Conservation (phyloP, 1,140 invertebrate species). For the Notospermus geniculatus region DNA sequence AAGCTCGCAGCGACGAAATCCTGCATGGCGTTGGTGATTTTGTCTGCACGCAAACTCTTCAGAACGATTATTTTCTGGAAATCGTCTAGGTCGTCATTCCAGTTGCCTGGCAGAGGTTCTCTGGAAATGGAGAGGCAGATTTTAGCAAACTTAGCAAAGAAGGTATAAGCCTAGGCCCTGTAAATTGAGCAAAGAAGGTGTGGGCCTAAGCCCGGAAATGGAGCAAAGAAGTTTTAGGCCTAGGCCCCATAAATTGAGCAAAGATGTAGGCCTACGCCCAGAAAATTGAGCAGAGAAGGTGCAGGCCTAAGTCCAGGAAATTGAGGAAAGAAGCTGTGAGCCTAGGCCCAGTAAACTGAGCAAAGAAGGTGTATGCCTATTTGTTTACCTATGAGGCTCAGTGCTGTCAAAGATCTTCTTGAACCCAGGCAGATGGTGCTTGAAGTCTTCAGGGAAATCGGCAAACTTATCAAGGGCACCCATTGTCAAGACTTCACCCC, state of each 20-base stretch:
- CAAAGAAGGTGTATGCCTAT: neutral
- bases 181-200: no score
- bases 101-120: constrained; percentile 56
- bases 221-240: no score
- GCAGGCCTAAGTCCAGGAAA: no score
- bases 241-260: no score
- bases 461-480: constrained; percentile 49
- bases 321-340: no score
- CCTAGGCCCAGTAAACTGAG: no score
- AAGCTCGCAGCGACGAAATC: constrained; percentile 52
- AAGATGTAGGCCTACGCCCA: no score
- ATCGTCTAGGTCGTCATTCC: constrained; percentile 56
- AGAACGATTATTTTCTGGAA: constrained; percentile 60
- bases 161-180: no score
- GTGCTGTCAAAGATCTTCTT: constrained; percentile 56
- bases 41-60: constrained; percentile 62
- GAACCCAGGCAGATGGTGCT: constrained; percentile 46
- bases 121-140: constrained; percentile 25
- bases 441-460: constrained; percentile 49
- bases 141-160: no score
- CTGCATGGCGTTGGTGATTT: constrained; percentile 59
- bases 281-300: no score
- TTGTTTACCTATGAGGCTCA: constrained; percentile 51
- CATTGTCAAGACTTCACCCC: constrained; percentile 57
- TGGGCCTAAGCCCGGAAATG: no score